phyloP scores from a whole-genome alignment of 1,140 invertebrate species.

The Vanessa atalanta region DNA sequence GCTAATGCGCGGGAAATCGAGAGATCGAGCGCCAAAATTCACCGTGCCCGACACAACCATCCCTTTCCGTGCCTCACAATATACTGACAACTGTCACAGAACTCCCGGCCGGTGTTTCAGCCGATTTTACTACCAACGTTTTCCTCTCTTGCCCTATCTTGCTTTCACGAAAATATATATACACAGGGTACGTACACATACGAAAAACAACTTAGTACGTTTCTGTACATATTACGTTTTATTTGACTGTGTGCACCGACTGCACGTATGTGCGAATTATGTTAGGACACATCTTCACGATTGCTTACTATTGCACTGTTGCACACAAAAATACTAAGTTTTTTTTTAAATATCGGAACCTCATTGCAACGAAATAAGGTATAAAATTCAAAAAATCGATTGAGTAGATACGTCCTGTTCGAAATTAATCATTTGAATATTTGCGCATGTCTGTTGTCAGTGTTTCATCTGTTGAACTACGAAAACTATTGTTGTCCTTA shows the following conservation, averaged over 20 bases:
- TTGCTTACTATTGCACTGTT: conserved; percentile 53
- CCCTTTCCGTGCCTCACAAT: conserved; percentile 59
- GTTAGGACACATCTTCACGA: conserved; percentile 58
- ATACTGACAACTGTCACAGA: conserved; percentile 69
- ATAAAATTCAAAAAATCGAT: neutral
- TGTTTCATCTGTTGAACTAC: conserved; percentile 62
- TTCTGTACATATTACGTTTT: conserved; percentile 46
- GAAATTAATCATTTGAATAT: conserved; percentile 21
- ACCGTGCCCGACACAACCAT: conserved; percentile 59
- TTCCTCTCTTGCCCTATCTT: conserved; percentile 73
- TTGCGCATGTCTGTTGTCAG: conserved; percentile 72
- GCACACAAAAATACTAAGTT: conserved; percentile 52
- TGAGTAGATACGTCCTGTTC: conserved; percentile 10
- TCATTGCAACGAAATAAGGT: neutral
- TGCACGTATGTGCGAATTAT: conserved; percentile 44
- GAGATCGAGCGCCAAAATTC: conserved; percentile 56
- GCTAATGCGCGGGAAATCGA: conserved; percentile 66
- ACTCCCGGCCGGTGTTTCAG: conserved; percentile 59
- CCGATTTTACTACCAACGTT: conserved; percentile 65
- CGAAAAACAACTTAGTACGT: conserved; percentile 56
- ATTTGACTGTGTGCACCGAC: conserved; percentile 40
- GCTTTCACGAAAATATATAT: conserved; percentile 69
- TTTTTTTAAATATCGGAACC: neutral
- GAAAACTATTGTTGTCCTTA: conserved; percentile 73
- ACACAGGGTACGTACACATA: conserved; percentile 65